Conservation (phyloP, 2,797 vertebrate genomes). For the Cyprinella venusta region DNA sequence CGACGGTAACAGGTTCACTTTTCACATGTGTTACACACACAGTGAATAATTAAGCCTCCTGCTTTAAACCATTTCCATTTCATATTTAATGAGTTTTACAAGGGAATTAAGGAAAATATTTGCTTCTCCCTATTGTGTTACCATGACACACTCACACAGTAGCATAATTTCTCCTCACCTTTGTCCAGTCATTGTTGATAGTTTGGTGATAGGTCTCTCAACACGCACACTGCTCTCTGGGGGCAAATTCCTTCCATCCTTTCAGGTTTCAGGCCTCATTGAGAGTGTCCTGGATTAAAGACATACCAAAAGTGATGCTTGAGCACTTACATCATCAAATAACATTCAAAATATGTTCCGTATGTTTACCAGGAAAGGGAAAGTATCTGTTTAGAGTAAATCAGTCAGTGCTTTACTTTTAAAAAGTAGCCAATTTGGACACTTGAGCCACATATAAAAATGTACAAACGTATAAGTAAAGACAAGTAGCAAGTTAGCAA, state of each 20-base stretch:
- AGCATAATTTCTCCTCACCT: slow-evolving; percentile 17
- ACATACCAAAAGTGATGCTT: slow-evolving; percentile 71
- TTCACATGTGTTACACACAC: slow-evolving; percentile 39
- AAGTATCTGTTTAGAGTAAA: slow-evolving; percentile 2
- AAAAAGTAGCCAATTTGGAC: not conserved
- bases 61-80: not conserved
- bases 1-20: slow-evolving; percentile 48
- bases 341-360: slow-evolving; percentile 61
- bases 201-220: not conserved
- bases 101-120: too few species aligned
- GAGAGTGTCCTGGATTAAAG: slow-evolving; percentile 51
- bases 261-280: slow-evolving; percentile 67
- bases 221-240: slow-evolving; percentile 5
- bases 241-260: slow-evolving; percentile 74
- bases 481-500: too few species aligned
- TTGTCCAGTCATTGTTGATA: slow-evolving; percentile 22
- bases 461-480: not conserved
- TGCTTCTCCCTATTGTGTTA: not conserved
- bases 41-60: not conserved
- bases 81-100: not conserved
- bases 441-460: not conserved
- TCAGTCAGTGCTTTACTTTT: not conserved
- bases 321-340: slow-evolving; percentile 73
- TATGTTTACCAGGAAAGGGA: slow-evolving; percentile 42
- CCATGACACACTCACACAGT: not conserved